phyloP scores from a whole-genome alignment of 2,113 vertebrate species.

The Ceyx cyanopectus region DNA sequence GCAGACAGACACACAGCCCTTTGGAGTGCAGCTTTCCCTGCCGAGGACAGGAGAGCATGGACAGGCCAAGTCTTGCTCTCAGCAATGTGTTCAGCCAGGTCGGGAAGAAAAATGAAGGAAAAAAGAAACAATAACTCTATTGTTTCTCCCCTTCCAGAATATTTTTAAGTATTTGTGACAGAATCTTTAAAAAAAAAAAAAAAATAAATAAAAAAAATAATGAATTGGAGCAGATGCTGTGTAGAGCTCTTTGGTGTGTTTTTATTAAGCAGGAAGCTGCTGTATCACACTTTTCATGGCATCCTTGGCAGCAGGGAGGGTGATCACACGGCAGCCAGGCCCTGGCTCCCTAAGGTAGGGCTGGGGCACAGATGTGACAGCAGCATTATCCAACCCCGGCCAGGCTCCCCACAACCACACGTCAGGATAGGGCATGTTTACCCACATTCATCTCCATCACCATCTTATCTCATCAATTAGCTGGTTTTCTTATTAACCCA shows the following conservation, averaged over 20 bases:
- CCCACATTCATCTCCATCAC: not conserved
- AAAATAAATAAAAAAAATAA: not conserved
- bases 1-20: not conserved
- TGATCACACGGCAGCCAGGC: rapidly evolving
- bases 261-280: not conserved
- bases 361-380: rapidly evolving
- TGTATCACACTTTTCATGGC: not conserved
- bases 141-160: not conserved
- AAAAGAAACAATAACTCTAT: not conserved
- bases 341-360: not conserved
- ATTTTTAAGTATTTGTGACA: not conserved
- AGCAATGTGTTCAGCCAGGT: not conserved
- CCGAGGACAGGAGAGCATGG: rapidly evolving
- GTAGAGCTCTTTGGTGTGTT: not conserved
- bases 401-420: not conserved
- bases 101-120: not conserved
- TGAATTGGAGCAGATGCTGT: not conserved
- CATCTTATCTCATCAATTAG: not conserved
- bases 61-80: not conserved
- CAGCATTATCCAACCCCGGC: rapidly evolving
- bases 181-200: not conserved
- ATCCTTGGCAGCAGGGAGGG: not conserved
- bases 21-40: not conserved
- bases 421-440: rapidly evolving
- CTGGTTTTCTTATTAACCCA: not conserved